phyloP scores from a whole-genome alignment of 2,888 invertebrate genomes.

The Mantis religiosa region DNA sequence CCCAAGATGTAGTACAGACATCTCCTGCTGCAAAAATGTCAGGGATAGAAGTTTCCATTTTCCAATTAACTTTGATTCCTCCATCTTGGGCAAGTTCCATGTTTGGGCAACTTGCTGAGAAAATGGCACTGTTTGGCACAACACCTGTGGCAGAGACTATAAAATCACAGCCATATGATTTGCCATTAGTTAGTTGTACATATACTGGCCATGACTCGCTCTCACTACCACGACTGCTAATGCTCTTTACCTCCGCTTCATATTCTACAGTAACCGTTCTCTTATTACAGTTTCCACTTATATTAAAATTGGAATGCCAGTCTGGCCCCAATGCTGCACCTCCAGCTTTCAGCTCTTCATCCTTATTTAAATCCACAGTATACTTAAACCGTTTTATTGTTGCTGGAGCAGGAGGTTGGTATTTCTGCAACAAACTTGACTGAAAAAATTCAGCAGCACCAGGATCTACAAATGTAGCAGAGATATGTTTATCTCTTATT shows the following conservation, averaged over 20 bases:
- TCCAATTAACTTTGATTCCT: constrained; percentile 81
- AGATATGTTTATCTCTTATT: constrained; percentile 87
- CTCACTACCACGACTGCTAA: constrained; percentile 40
- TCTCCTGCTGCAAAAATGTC: constrained; percentile 95
- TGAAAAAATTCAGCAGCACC: constrained; percentile 94
- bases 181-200: constrained; percentile 69
- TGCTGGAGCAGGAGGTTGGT: constrained; percentile 22
- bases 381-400: constrained; percentile 63
- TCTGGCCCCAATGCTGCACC: constrained; percentile 96
- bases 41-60: constrained; percentile 72
- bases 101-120: constrained; percentile 8
- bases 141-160: constrained; percentile 96
- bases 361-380: constrained; percentile 37
- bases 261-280: constrained; percentile 45
- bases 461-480: constrained; percentile 91
- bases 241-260: constrained; percentile 41
- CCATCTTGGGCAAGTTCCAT: constrained; percentile 62
- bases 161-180: constrained; percentile 76
- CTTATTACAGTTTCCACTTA: constrained; percentile 49
- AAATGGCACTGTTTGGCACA: constrained; percentile 52
- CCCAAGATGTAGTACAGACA: constrained; percentile 82
- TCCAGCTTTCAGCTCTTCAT: constrained; percentile 50
- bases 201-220: constrained; percentile 60
- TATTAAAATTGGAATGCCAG: constrained; percentile 75
- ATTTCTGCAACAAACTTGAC: constrained; percentile 43